These are phyloP conservation scores for Leucophenga varia DNA, from an alignment of 1,140 invertebrate genomes.

Conservation along the genomic window DNA sequence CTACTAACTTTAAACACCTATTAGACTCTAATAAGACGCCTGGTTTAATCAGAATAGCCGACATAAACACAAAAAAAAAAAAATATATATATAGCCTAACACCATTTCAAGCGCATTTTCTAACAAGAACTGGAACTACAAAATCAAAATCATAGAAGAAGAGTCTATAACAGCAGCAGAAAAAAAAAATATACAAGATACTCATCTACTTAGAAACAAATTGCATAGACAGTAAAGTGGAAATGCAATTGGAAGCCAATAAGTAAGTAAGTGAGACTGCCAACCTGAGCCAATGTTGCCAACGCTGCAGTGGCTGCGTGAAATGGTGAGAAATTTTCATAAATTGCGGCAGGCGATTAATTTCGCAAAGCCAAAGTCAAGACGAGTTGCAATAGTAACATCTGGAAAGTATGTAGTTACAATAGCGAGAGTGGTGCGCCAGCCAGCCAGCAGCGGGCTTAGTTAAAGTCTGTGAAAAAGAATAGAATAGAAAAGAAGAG, in stretches of 20 bases:
- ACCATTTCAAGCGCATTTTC: not conserved
- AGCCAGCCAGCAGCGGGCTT: too few species aligned
- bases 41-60: not conserved
- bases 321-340: conserved; percentile 53
- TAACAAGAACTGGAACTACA: not conserved
- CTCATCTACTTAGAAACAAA: conserved; percentile 53
- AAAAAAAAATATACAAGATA: conserved; percentile 31
- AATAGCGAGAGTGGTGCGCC: too few species aligned
- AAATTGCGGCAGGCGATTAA: conserved; percentile 42
- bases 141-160: conserved; percentile 16
- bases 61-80: not conserved
- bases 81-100: conserved; percentile 2
- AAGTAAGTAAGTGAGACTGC: conserved; percentile 12
- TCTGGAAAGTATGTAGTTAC: too few species aligned
- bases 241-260: conserved; percentile 42
- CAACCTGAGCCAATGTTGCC: not conserved
- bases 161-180: conserved; percentile 7
- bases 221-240: conserved; percentile 54
- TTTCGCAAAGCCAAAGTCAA: conserved; percentile 22
- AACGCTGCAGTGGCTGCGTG: conserved; percentile 11
- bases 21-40: conserved; percentile 50
- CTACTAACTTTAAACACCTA: conserved; percentile 34
- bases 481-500: too few species aligned
- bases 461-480: not conserved
- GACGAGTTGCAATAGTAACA: too few species aligned